phyloP scores from a whole-genome alignment of 2,113 vertebrate species.

The Ursus arctos region DNA sequence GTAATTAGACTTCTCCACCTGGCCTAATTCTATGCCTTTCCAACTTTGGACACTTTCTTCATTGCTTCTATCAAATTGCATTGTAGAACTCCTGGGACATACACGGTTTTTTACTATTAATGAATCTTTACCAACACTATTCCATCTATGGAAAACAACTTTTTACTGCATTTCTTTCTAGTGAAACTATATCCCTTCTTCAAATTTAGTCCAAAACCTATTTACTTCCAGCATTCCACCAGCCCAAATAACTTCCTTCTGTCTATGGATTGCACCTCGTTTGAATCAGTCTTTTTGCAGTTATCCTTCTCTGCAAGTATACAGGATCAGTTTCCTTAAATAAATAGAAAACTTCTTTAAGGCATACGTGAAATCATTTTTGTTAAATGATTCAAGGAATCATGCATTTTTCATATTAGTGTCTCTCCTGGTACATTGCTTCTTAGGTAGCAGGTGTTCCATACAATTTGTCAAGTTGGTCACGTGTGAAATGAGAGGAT shows the following conservation, averaged over 20 bases:
- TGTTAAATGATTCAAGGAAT: not conserved
- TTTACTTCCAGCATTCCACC: not conserved
- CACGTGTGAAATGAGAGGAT: not conserved
- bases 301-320: not conserved
- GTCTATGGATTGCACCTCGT: not conserved
- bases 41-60: not conserved
- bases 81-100: not conserved
- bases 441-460: not conserved
- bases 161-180: not conserved
- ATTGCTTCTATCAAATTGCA: not conserved
- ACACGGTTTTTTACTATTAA: not conserved
- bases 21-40: not conserved
- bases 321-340: not conserved
- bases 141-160: not conserved
- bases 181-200: not conserved
- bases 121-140: not conserved
- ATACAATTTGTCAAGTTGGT: not conserved
- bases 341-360: not conserved
- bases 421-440: not conserved
- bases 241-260: not conserved
- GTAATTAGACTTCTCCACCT: not conserved
- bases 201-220: not conserved
- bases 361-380: not conserved
- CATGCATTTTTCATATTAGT: not conserved
- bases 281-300: not conserved